Conservation (phyloP, 2,888 invertebrate species). For the Stenoptilia bipunctidactyla region DNA sequence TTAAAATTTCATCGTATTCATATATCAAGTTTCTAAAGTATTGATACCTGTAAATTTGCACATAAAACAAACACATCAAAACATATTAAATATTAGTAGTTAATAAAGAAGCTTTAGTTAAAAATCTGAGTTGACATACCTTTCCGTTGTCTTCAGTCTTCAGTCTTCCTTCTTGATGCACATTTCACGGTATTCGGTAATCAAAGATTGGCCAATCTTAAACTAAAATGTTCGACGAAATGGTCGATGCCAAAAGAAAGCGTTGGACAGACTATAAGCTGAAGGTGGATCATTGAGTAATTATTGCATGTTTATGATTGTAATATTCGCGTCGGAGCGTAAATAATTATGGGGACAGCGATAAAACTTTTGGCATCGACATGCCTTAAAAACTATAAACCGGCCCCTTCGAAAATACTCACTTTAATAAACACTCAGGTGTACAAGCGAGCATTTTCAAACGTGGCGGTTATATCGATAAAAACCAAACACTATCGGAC, state of each 20-base stretch:
- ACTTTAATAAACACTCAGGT: slow-evolving; percentile 18
- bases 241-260: slow-evolving; percentile 53
- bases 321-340: slow-evolving; percentile 39
- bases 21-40: slow-evolving; percentile 13
- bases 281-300: slow-evolving; percentile 49
- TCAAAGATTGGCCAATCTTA: slow-evolving; percentile 61
- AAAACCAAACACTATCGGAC: slow-evolving; percentile 60
- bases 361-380: slow-evolving; percentile 52
- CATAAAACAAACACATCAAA: slow-evolving; percentile 47
- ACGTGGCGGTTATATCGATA: slow-evolving; percentile 33
- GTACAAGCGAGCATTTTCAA: slow-evolving; percentile 23
- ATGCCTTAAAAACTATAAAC: slow-evolving; percentile 40
- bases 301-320: slow-evolving; percentile 50
- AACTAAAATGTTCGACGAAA: slow-evolving; percentile 32
- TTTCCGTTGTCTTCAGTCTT: slow-evolving; percentile 23
- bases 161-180: slow-evolving; percentile 29
- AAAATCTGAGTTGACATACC: slow-evolving; percentile 40
- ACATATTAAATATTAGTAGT: slow-evolving; percentile 35
- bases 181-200: slow-evolving; percentile 31
- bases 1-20: not conserved
- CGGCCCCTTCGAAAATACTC: slow-evolving; percentile 33
- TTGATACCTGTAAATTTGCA: slow-evolving; percentile 68
- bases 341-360: slow-evolving; percentile 49
- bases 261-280: slow-evolving; percentile 24
- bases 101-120: slow-evolving; percentile 22